phyloP scores from a whole-genome alignment of 2,113 vertebrate species.

The Azemiops feae region DNA sequence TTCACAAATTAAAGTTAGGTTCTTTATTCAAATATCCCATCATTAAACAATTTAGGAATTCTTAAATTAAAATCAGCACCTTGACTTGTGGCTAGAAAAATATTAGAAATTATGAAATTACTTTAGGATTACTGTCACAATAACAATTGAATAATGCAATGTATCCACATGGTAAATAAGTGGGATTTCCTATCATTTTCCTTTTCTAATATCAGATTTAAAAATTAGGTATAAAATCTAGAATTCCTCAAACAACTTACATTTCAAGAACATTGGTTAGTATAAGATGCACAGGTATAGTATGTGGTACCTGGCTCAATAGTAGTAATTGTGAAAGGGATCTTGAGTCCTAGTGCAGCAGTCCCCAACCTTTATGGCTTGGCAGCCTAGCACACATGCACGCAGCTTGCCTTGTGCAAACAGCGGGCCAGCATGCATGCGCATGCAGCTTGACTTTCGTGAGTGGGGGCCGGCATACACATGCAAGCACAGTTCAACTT shows the following conservation, averaged over 20 bases:
- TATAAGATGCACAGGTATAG: background rate
- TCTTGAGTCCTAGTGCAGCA: background rate
- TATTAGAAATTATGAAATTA: background rate
- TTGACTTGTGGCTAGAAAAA: background rate
- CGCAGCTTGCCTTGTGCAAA: no score
- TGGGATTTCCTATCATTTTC: background rate
- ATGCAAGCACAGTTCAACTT: no score
- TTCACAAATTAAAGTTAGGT: background rate
- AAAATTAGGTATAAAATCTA: background rate
- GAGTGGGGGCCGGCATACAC: no score
- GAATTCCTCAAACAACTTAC: background rate
- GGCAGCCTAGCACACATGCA: no score
- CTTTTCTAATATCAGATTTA: background rate
- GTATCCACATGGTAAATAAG: background rate
- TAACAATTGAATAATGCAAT: background rate
- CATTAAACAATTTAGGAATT: background rate
- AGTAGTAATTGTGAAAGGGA: background rate
- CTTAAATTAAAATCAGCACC: background rate
- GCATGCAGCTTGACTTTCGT: no score
- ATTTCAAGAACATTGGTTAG: background rate
- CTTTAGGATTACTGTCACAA: background rate
- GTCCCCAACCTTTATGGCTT: no score
- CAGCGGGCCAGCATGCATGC: no score
- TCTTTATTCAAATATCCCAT: background rate
- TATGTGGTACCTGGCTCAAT: background rate